phyloP scores from a whole-genome alignment of 2,797 vertebrate species.

The Rhinatrema bivittatum region DNA sequence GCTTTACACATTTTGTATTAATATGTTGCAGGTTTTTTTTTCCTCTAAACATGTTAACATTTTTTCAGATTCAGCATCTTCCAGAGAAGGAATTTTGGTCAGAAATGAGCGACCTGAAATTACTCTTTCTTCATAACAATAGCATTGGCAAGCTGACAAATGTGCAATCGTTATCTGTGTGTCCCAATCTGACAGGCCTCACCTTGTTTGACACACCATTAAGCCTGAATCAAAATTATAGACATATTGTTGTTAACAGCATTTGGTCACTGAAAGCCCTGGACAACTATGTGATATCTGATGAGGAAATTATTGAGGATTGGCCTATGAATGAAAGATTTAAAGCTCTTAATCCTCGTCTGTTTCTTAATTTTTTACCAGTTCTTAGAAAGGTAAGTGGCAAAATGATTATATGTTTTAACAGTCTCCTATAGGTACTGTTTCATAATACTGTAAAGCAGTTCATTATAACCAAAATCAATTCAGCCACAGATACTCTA shows the following conservation, averaged over 20 bases:
- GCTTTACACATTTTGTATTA: fast-evolving
- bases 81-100: constrained; percentile 47
- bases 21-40: not conserved
- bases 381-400: constrained; percentile 31
- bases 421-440: too few species aligned
- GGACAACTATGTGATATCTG: constrained; percentile 52
- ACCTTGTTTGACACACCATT: constrained; percentile 53
- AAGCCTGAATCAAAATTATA: constrained; percentile 51
- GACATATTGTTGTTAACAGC: constrained; percentile 47
- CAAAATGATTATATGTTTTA: too few species aligned
- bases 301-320: constrained; percentile 56
- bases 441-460: too few species aligned
- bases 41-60: constrained; percentile 1
- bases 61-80: constrained; percentile 46
- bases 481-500: too few species aligned
- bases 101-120: constrained; percentile 35
- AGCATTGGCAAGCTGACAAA: constrained; percentile 33
- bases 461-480: too few species aligned
- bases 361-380: constrained; percentile 34
- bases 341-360: constrained; percentile 23
- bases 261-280: constrained; percentile 51
- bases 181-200: constrained; percentile 41
- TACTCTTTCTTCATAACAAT: constrained; percentile 58
- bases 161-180: constrained; percentile 41
- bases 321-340: constrained; percentile 39